Percentiles rank a stretch among this genome's conserved stretches.
Conservation (phyloP, 2,797 vertebrate genomes). For the Choloepus didactylus region DNA sequence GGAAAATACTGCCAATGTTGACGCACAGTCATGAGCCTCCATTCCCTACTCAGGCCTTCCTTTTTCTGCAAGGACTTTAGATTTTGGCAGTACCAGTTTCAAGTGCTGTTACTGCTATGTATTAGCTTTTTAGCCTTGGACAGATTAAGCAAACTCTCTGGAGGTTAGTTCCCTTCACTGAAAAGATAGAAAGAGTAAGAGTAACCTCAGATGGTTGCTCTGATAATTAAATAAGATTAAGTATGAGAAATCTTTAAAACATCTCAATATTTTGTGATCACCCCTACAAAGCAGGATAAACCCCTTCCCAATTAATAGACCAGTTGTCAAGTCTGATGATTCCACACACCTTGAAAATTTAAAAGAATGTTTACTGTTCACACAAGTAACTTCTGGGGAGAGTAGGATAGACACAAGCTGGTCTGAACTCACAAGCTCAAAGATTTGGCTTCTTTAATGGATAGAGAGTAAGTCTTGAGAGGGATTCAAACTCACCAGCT, state of each 20-base stretch:
- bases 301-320: background rate
- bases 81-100: background rate
- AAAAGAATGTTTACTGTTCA: background rate
- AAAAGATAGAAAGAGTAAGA: background rate
- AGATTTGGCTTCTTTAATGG: background rate
- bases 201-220: background rate
- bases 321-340: background rate
- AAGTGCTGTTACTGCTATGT: background rate
- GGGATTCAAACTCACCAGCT: background rate
- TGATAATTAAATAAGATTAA: background rate
- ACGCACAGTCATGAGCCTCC: background rate
- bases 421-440: background rate
- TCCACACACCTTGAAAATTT: background rate
- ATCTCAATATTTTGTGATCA: background rate
- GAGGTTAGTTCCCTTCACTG: background rate
- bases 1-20: background rate
- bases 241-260: background rate
- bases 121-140: background rate
- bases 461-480: background rate
- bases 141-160: background rate
- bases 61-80: background rate
- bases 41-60: background rate
- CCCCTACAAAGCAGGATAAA: background rate
- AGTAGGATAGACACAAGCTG: background rate
- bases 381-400: background rate